Base-by-base conservation (phyloP, 2,888 invertebrate species). In the Arrhopalites spinosus region DNA sequence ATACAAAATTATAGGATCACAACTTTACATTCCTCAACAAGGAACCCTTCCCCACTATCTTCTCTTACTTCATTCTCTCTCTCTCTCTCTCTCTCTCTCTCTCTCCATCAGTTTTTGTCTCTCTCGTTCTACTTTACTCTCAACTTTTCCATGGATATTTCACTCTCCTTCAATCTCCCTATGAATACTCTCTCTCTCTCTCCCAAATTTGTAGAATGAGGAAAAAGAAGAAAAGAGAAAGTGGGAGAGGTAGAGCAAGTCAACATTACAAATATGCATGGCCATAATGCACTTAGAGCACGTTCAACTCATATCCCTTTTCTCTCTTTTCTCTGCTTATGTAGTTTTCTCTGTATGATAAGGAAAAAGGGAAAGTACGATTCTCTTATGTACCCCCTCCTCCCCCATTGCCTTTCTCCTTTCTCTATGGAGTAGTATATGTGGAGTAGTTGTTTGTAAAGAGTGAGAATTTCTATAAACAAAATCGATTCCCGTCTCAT, bases 21-120 rank as follows among this genome's bases (percentile, higher is more conserved):
- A 50, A 50, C 50, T 50, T 50, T 50, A 50, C n/a, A 50, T 50
- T 50, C 15, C 50, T 50, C 50, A 50, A n/a, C 50, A 50, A 17
- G 3, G 15, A 50, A n/a, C 15, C 15, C 50, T 2, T n/a, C n/a
- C 2, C 50, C 50, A 50, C 36, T 36, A 36, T 36, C 36, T 36
- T 3, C 36, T n/a, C n/a, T n/a, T 36, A 36, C 36, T 36, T 36
- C 11, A 7, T 7, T 11, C n/a, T 15, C 17, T 15, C 50, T n/a
- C 50, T 50, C 15, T 50, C 50, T 13, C 50, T 50, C 50, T 50
- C 50, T 50, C n/a, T 13, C 50, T 50, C 17, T 50, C 50, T 50
- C 50, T 17, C 15, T 13, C 15, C n/a, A n/a, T 17, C n/a, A 8
- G 7, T n/a, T 50, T 17, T 50, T 50, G 8, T 3, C 50, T 50